Evolutionary conservation across 2,888 invertebrate species (phyloP).

Genomic region (Phlogophora meticulosa): DNA sequence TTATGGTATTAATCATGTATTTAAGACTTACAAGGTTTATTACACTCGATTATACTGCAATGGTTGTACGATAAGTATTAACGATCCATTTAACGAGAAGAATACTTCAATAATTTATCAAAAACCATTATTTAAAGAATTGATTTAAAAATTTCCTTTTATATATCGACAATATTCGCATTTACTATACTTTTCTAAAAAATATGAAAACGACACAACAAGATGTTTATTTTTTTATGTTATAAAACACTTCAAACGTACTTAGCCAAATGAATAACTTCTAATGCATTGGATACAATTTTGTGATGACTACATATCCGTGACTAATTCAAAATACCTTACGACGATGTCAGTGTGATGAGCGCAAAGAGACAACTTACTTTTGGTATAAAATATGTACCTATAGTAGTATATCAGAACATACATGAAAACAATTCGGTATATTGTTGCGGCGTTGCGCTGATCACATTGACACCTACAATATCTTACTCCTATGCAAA

Average conservation of each 20-base stretch:
- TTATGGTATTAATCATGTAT: constrained; percentile 84
- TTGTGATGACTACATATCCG: constrained; percentile 88
- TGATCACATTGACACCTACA: constrained; percentile 71
- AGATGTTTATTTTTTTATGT: constrained; percentile 82
- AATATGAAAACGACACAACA: constrained; percentile 90
- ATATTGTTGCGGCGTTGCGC: constrained; percentile 58
- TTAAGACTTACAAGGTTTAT: constrained; percentile 80
- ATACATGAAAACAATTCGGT: constrained; percentile 57
- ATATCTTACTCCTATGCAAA: constrained; percentile 80
- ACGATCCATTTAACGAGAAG: constrained; percentile 85
- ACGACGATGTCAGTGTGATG: constrained; percentile 74
- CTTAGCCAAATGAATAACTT: constrained; percentile 84
- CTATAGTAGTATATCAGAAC: constrained; percentile 52
- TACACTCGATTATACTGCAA: constrained; percentile 86
- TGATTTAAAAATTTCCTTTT: constrained; percentile 80
- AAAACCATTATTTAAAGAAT: constrained; percentile 78
- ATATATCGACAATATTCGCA: constrained; percentile 83
- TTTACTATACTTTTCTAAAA: constrained; percentile 86
- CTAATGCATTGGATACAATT: constrained; percentile 84
- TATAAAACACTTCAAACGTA: constrained; percentile 83
- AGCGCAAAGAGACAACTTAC: constrained; percentile 58
- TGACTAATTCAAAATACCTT: constrained; percentile 85
- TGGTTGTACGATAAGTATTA: constrained; percentile 85
- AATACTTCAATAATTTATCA: constrained; percentile 86
- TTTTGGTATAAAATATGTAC: constrained; percentile 58